A percentile compares a stretch with the other conserved stretches of the same genome.
Evolutionary conservation across 2,888 invertebrate genomes (phyloP).

Genomic region (Rambutsinella grinnellia): DNA sequence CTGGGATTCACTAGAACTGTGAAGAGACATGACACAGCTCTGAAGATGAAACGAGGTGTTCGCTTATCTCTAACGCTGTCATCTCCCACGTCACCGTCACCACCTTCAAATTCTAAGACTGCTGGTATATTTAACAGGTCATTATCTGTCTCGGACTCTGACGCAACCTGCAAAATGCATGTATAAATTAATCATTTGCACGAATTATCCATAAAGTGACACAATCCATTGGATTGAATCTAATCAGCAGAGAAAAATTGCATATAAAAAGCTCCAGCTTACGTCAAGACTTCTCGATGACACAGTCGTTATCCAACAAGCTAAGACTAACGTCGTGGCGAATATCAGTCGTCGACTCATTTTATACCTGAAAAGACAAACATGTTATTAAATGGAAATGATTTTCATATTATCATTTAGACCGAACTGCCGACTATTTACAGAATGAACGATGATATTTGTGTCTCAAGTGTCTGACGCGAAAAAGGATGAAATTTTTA

Average conservation of each 20-base stretch:
- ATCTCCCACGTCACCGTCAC: conserved; percentile 33
- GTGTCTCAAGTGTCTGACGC: too few species aligned
- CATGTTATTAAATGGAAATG: background rate
- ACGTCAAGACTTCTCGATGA: conserved; percentile 35
- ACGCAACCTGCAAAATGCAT: conserved; percentile 11
- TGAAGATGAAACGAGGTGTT: conserved; percentile 45
- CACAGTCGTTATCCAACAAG: conserved; percentile 14
- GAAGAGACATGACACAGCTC: conserved; percentile 56
- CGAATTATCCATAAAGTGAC: too few species aligned
- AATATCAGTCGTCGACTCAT: conserved; percentile 40
- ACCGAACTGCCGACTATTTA: background rate
- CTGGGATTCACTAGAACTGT: conserved; percentile 58
- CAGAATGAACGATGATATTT: too few species aligned
- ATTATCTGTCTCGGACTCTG: conserved; percentile 24
- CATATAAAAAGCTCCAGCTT: too few species aligned
- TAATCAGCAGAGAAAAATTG: too few species aligned
- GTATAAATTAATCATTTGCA: too few species aligned
- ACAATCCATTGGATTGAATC: too few species aligned
- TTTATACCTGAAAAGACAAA: conserved; percentile 15
- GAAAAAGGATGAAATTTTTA: too few species aligned
- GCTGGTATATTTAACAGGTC: conserved; percentile 33
- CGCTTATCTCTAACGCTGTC: conserved; percentile 49
- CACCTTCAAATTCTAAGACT: conserved; percentile 47
- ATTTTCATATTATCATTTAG: conserved; percentile 1
- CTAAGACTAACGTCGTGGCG: background rate